A percentile compares a stretch with the other conserved stretches of the same genome.
These are phyloP conservation scores for Paramuricea clavata DNA, from an alignment of 92 coral and sea anemone genomes.

Conservation along the genomic window DNA sequence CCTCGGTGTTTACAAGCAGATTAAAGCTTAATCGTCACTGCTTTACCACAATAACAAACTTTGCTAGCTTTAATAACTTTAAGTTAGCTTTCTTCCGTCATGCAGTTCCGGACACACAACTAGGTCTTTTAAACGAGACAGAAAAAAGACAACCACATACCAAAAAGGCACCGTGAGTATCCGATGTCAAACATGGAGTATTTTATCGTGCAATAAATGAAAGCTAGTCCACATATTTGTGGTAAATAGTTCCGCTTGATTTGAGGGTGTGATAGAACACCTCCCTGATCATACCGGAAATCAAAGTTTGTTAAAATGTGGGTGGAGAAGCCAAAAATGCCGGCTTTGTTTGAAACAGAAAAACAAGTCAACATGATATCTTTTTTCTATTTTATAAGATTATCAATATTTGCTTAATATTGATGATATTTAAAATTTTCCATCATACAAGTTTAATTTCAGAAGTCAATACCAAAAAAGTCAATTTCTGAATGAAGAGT, in stretches of 20 bases:
- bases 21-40: not conserved
- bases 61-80: not conserved
- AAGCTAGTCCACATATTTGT: slow-evolving; percentile 32
- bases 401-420: not conserved
- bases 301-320: slow-evolving; percentile 51
- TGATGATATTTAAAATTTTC: not conserved
- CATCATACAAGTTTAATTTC: not conserved
- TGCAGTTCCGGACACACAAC: not conserved
- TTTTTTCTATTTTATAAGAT: not conserved
- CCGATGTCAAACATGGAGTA: not conserved
- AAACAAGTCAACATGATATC: slow-evolving; percentile 50
- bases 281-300: slow-evolving; percentile 45
- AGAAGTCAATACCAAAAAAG: not conserved
- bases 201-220: slow-evolving; percentile 26
- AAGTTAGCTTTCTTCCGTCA: not conserved
- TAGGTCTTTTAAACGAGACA: not conserved
- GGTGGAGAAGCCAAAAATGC: slow-evolving; percentile 51
- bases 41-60: not conserved
- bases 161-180: slow-evolving; percentile 26
- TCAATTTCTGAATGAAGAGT: not conserved
- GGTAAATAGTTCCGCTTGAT: slow-evolving; percentile 48
- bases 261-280: slow-evolving; percentile 48
- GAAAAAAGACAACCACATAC: not conserved
- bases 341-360: slow-evolving; percentile 45
- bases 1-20: not conserved